Conservation (phyloP, 2,888 invertebrate genomes). For the Lumbricus terrestris region DNA sequence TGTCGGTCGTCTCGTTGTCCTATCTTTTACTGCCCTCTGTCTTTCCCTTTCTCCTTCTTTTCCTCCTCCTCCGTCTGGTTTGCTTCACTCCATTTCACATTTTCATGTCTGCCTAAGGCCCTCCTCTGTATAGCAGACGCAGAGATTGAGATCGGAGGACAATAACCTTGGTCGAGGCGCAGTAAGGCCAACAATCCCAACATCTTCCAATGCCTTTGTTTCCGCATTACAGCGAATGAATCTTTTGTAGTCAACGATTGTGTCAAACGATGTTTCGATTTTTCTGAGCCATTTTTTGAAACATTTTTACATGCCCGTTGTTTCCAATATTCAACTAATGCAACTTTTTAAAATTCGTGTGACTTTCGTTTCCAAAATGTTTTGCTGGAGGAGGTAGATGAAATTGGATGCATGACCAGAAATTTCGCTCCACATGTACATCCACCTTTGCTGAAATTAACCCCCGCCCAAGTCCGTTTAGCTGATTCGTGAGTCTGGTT, state of each 20-base stretch:
- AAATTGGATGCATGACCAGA: neutral
- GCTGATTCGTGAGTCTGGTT: neutral
- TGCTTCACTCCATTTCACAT: neutral
- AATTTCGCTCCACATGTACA: too few species aligned
- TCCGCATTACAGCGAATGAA: neutral
- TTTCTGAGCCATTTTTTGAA: too few species aligned
- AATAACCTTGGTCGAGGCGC: too few species aligned
- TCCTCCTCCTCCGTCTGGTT: neutral
- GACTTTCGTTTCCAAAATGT: neutral
- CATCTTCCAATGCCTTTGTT: neutral
- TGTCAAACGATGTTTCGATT: too few species aligned
- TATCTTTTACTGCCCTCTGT: conserved; percentile 5
- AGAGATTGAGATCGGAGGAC: too few species aligned
- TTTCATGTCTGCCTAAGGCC: neutral
- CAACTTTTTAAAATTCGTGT: neutral
- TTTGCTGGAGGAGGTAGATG: neutral
- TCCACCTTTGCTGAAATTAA: neutral
- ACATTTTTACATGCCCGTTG: neutral
- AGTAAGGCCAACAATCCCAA: too few species aligned
- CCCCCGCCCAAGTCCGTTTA: neutral
- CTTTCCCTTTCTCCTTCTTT: conserved; percentile 9
- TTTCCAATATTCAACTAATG: neutral
- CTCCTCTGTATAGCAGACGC: neutral
- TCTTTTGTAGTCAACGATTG: neutral
- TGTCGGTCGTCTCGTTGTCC: neutral